Evolutionary conservation across 2,888 invertebrate genomes (phyloP).

Genomic region (Dusona sp.): DNA sequence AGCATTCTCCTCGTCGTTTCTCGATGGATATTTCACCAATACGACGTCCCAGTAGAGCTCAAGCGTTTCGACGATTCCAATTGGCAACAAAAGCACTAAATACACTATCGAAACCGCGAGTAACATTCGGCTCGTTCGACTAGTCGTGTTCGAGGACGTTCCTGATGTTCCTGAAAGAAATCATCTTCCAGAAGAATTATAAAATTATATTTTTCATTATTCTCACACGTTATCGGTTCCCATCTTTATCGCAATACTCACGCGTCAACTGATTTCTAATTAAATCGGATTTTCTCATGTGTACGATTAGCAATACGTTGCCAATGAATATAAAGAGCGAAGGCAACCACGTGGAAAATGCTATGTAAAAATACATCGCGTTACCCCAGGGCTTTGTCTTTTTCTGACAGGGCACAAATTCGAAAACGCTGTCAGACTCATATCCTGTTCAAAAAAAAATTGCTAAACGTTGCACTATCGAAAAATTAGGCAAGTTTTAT

Average conservation of each 20-base stretch:
- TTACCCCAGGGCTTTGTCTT: constrained; percentile 79
- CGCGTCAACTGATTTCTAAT: constrained; percentile 77
- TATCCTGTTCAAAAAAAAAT: constrained; percentile 77
- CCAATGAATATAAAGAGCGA: constrained; percentile 81
- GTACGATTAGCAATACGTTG: constrained; percentile 80
- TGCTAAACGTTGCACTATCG: constrained; percentile 1
- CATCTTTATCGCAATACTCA: constrained; percentile 68
- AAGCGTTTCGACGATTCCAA: constrained; percentile 82
- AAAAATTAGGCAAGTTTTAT: neutral
- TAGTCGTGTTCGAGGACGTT: constrained; percentile 71
- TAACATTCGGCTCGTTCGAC: constrained; percentile 79
- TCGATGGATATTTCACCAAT: constrained; percentile 74
- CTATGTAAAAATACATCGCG: constrained; percentile 81
- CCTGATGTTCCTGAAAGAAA: constrained; percentile 73
- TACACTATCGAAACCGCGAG: constrained; percentile 82
- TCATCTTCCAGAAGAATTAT: constrained; percentile 15
- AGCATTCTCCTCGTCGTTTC: constrained; percentile 67
- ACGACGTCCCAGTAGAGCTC: constrained; percentile 82
- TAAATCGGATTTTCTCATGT: constrained; percentile 76
- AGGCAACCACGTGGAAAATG: constrained; percentile 83
- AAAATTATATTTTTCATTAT: neutral
- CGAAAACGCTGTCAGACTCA: constrained; percentile 83
- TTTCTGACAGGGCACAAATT: constrained; percentile 80
- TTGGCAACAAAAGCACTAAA: constrained; percentile 81
- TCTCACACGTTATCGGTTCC: neutral